Percentiles rank a stretch among this genome's conserved stretches.
Conservation (phyloP, 2,113 vertebrate genomes). For the Ginglymostoma cirratum region DNA sequence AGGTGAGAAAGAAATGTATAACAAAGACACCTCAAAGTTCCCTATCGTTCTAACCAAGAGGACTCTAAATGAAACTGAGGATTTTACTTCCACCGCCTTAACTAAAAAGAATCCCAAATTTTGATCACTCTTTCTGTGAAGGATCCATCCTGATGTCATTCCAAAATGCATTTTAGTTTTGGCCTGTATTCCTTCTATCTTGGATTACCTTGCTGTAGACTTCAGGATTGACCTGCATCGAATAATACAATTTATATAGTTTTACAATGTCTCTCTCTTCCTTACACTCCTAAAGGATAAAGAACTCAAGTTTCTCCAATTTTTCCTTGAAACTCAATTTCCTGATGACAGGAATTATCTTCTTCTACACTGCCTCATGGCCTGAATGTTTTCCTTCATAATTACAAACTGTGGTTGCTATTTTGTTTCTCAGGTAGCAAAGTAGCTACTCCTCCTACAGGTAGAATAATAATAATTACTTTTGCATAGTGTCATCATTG, state of each 20-base stretch:
- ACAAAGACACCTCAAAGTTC: not conserved
- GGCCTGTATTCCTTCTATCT: not conserved
- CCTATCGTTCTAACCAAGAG: not conserved
- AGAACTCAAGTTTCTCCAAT: not conserved
- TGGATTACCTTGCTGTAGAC: not conserved
- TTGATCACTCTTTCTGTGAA: not conserved
- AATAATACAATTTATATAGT: not conserved
- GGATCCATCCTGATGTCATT: not conserved
- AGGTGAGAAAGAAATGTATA: not conserved
- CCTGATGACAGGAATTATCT: not conserved
- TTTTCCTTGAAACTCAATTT: not conserved
- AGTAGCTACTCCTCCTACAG: not conserved
- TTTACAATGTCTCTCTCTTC: not conserved
- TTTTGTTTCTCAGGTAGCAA: not conserved
- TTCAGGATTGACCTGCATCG: not conserved
- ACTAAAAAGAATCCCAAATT: not conserved
- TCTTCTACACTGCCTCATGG: not conserved
- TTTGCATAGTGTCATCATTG: not conserved
- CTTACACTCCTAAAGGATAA: not conserved
- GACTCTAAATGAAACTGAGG: not conserved
- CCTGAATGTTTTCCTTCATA: not conserved
- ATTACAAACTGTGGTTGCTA: not conserved
- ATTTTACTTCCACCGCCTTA: not conserved
- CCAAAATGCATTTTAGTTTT: not conserved
- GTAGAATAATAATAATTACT: not conserved